Evolutionary conservation across 2,888 invertebrate species (phyloP).

Genomic region (Thecophora atra): DNA sequence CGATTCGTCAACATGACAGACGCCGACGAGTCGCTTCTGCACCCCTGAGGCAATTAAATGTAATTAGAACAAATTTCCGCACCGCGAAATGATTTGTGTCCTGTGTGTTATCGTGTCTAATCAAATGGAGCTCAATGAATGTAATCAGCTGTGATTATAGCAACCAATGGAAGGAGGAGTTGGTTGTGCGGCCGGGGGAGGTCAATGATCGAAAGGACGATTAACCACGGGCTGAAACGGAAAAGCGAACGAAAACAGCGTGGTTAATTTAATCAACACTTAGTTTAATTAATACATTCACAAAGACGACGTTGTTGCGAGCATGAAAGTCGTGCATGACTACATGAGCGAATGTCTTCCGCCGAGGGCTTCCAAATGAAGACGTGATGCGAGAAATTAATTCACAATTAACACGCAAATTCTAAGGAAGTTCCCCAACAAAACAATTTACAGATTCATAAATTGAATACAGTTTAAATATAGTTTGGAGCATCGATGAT

Average conservation of each 20-base stretch:
- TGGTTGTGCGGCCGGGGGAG: no score
- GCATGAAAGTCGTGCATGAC: no score
- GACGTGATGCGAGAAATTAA: no score
- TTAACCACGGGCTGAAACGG: neutral
- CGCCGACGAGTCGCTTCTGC: neutral
- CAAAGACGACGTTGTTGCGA: no score
- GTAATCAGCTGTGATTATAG: neutral
- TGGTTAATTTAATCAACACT: no score
- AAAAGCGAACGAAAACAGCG: neutral
- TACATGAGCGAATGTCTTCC: no score
- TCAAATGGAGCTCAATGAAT: neutral
- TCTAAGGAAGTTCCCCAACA: no score
- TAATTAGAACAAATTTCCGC: neutral
- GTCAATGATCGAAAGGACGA: neutral
- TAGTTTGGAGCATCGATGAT: neutral
- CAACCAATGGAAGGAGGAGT: neutral
- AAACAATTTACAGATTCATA: neutral
- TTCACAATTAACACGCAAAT: no score
- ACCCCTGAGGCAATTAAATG: neutral
- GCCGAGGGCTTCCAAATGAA: no score
- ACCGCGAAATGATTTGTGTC: slow-evolving; percentile 12
- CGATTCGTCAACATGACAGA: no score
- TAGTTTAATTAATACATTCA: no score
- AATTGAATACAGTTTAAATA: neutral
- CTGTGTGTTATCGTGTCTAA: neutral